phyloP scores from a whole-genome alignment of 2,888 invertebrate genomes.

The Villa cingulata region DNA sequence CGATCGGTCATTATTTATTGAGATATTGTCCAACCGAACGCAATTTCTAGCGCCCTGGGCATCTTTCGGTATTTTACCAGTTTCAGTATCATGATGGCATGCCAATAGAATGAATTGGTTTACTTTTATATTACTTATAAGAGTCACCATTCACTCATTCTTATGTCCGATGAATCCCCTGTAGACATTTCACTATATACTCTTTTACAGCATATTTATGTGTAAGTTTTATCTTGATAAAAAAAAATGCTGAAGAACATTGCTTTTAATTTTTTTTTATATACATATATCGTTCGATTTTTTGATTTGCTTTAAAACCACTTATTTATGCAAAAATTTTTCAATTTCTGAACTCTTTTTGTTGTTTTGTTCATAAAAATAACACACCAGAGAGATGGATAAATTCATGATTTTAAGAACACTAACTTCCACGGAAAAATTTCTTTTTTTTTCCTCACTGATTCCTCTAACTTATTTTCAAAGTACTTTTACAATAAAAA shows the following conservation, averaged over 20 bases:
- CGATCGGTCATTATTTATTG: constrained; percentile 30
- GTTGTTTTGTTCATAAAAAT: no score
- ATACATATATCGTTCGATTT: background rate
- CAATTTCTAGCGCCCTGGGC: constrained; percentile 29
- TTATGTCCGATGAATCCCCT: background rate
- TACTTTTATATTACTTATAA: no score
- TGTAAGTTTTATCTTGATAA: background rate
- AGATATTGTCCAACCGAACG: constrained; percentile 27
- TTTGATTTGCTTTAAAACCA: background rate
- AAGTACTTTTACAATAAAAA: no score
- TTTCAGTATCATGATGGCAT: background rate
- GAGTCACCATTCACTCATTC: background rate
- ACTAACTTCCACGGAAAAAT: background rate
- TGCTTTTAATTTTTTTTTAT: background rate
- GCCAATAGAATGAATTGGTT: no score
- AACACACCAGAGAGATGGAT: no score
- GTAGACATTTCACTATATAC: background rate
- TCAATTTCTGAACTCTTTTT: background rate
- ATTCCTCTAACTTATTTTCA: background rate
- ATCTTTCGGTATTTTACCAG: constrained; percentile 9
- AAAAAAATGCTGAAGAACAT: background rate
- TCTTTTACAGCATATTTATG: background rate
- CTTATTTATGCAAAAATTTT: constrained; percentile 9
- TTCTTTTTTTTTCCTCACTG: background rate
- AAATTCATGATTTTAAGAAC: background rate